Percentiles rank a stretch among this genome's conserved stretches.
Conservation (phyloP, 1,140 invertebrate genomes). For the Procambarus virginalis region DNA sequence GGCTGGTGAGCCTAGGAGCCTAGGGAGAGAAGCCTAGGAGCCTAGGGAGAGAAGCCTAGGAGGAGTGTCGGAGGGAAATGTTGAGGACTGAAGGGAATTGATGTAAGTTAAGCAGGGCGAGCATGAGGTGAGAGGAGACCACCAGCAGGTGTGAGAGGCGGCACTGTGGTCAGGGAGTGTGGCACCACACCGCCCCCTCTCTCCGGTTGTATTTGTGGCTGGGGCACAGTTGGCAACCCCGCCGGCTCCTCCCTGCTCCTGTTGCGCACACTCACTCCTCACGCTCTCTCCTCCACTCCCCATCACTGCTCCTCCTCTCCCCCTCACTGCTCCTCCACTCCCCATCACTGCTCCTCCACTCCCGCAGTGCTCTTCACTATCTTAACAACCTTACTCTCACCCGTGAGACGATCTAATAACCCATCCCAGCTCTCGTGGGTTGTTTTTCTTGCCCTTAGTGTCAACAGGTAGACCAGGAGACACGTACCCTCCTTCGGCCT, state of each 20-base stretch:
- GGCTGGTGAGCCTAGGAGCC: too few species aligned
- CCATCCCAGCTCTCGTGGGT: too few species aligned
- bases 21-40: too few species aligned
- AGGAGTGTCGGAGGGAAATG: too few species aligned
- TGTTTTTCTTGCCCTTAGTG: too few species aligned
- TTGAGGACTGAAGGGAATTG: too few species aligned
- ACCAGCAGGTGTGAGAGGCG: neutral
- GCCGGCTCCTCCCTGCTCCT: neutral
- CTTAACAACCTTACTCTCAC: too few species aligned
- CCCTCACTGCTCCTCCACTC: neutral
- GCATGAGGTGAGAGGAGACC: neutral
- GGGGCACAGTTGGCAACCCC: slow-evolving; percentile 14
- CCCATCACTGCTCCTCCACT: neutral
- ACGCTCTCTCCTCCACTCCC: neutral
- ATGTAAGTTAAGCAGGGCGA: neutral
- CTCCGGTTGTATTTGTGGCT: neutral
- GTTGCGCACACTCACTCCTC: neutral
- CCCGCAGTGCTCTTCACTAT: neutral
- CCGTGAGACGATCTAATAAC: too few species aligned
- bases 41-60: too few species aligned
- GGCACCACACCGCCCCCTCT: neutral
- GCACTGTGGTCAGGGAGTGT: neutral
- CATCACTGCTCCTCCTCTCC: neutral
- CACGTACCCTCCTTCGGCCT: neutral
- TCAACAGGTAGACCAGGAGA: neutral